phyloP scores from a whole-genome alignment of 2,888 invertebrate genomes.

The Molanna angustata region DNA sequence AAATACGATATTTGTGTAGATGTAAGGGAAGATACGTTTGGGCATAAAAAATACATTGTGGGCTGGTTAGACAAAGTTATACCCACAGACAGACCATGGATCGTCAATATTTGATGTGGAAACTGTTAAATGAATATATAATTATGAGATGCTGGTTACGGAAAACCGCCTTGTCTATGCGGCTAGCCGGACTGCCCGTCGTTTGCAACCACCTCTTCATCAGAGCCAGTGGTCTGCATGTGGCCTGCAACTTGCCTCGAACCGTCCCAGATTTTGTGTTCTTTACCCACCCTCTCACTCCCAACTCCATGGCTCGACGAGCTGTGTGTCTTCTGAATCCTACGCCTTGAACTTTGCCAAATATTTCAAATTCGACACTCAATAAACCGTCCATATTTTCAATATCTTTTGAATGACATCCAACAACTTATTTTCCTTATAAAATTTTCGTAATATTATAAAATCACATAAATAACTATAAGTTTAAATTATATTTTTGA shows the following conservation, averaged over 20 bases:
- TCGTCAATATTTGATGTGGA: slow-evolving; percentile 44
- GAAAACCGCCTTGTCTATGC: slow-evolving; percentile 65
- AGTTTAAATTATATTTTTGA: too few relatives aligned
- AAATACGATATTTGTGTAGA: too few relatives aligned
- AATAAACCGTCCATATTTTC: slow-evolving; percentile 17
- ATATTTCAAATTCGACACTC: slow-evolving; percentile 57
- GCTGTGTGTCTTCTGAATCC: slow-evolving; percentile 62
- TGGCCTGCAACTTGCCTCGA: slow-evolving; percentile 64
- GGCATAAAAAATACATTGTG: background rate
- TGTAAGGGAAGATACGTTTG: too few relatives aligned
- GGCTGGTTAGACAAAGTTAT: background rate
- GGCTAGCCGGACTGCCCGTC: slow-evolving; percentile 66
- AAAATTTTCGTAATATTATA: too few relatives aligned
- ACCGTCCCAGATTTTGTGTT: slow-evolving; percentile 70
- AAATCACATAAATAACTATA: too few relatives aligned
- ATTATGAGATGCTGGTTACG: slow-evolving; percentile 58
- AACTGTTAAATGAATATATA: slow-evolving; percentile 46
- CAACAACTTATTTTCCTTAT: too few relatives aligned
- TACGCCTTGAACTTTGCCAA: slow-evolving; percentile 61
- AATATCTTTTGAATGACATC: background rate
- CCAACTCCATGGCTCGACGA: slow-evolving; percentile 58
- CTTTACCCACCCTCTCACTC: slow-evolving; percentile 71
- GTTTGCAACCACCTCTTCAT: slow-evolving; percentile 61
- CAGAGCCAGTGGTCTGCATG: slow-evolving; percentile 51
- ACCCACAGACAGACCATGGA: background rate